Evolutionary conservation across 2,888 invertebrate genomes (phyloP), one percentile per base, ranked within the genome.

Genomic region (Protula sp.): DNA sequence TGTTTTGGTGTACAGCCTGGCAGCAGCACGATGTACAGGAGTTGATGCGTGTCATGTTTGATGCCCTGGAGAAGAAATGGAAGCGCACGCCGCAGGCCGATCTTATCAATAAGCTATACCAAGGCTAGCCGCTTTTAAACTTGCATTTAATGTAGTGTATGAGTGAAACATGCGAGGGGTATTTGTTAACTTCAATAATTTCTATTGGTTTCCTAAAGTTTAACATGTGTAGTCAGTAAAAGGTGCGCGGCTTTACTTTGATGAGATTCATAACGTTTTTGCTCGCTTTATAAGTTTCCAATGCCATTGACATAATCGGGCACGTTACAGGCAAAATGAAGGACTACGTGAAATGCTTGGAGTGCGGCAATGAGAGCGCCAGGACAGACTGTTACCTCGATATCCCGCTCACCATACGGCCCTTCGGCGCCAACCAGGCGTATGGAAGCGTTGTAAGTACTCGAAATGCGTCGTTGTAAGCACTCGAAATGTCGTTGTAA

Each of bases 1-100:
- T n/a, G n/a, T n/a, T n/a, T n/a, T n/a, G n/a, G n/a, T n/a, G n/a
- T n/a, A 9, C 67, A 83, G 91, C 91, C 0, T 92, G 92, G 90
- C 91, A 92, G 72, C 93, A 93, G 74, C 93, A 93, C 75, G 93
- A 93, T 76, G 91, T 93, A 55, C 92, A 93, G 78, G 92, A 93
- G 78, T 82, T 93, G 58, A 92, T 90, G 75, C 85, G 92, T 51
- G 90, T 92, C 5, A 91, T 93, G 90, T 92, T 93, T 78, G 92
- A 93, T 78, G 91, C 92, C 0, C 80, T 93, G 52, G 92, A 92
- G 77, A 87, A 87, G 68, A 90, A 88, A 72, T 91, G 92, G 80
- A 88, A 88, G 78, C 88, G 89, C 69, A 90, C 91, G 1, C 87
- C 88, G 68, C 89, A 91, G 77, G 87, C 89, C 2, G 87, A 91